Percentiles rank a stretch among this genome's conserved stretches.
These are phyloP conservation scores for Falco concolor DNA, from an alignment of 2,797 vertebrate genomes.

Conservation along the genomic window DNA sequence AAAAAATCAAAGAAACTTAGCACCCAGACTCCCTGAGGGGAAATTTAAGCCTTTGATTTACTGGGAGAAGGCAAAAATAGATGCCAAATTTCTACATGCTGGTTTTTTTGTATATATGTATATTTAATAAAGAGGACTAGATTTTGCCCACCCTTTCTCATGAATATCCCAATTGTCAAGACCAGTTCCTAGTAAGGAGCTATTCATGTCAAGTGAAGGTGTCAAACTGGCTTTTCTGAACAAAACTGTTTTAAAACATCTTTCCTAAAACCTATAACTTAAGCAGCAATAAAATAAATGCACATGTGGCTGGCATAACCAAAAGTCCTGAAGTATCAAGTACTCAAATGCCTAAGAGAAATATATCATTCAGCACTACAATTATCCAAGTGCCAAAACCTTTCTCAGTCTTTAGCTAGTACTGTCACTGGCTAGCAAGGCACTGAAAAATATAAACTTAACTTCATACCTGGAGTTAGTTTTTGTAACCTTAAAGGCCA, in stretches of 20 bases:
- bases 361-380: not conserved
- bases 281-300: not conserved
- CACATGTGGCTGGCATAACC: not conserved
- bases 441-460: not conserved
- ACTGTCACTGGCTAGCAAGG: not conserved
- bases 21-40: not conserved
- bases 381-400: not conserved
- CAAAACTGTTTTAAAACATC: not conserved
- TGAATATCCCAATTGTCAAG: not conserved
- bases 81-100: not conserved
- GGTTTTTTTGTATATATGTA: accelerated
- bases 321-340: not conserved
- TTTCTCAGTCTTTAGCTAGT: not conserved
- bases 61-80: not conserved
- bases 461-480: not conserved
- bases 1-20: constrained; percentile 3
- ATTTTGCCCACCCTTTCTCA: not conserved
- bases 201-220: not conserved
- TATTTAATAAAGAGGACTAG: not conserved
- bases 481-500: not conserved
- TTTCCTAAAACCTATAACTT: not conserved
- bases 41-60: constrained; percentile 2
- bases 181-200: not conserved
- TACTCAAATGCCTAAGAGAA: not conserved
- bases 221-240: not conserved